phyloP scores from a whole-genome alignment of 2,113 vertebrate genomes.

The Prunella himalayana region DNA sequence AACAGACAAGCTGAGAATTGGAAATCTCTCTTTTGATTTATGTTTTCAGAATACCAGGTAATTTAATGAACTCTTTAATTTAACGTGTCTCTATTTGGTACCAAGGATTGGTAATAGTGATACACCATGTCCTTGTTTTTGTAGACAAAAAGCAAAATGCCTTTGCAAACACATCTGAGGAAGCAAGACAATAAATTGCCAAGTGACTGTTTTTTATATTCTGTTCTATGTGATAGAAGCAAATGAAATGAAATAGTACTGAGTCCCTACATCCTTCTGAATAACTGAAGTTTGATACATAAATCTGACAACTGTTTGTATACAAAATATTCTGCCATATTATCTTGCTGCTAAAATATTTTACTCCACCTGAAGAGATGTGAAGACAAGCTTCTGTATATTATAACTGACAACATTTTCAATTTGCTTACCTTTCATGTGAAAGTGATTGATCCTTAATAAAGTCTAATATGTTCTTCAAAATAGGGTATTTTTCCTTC shows the following conservation, averaged over 20 bases:
- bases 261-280: not conserved
- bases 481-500: slow-evolving; percentile 86
- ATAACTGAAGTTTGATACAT: not conserved
- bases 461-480: slow-evolving; percentile 88
- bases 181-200: not conserved
- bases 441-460: slow-evolving; percentile 89
- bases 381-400: not conserved
- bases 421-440: slow-evolving; percentile 78
- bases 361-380: not conserved
- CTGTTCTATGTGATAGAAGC: not conserved
- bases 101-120: not conserved
- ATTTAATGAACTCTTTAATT: not conserved
- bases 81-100: not conserved
- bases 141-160: not conserved
- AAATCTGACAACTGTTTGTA: not conserved
- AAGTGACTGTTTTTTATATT: not conserved
- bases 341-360: not conserved
- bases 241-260: not conserved
- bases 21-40: not conserved
- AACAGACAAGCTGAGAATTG: not conserved
- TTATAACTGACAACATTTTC: not conserved
- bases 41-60: not conserved
- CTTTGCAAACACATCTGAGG: not conserved
- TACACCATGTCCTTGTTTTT: not conserved
- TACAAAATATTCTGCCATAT: not conserved